These are phyloP conservation scores for Lysiphlebus fabarum DNA, from an alignment of 1,140 invertebrate species.

Conservation along the genomic window DNA sequence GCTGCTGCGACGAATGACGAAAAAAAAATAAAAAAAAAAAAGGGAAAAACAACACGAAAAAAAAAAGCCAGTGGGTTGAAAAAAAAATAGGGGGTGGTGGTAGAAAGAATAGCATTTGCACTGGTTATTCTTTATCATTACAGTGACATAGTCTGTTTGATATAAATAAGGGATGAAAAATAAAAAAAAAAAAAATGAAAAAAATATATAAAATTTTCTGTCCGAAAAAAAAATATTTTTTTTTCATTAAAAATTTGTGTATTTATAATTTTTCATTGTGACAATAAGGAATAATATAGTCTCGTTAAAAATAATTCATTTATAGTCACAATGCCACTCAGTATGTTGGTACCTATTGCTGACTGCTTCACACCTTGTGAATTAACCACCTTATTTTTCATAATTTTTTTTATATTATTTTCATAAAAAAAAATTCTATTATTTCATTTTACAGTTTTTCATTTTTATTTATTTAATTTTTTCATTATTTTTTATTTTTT, in stretches of 20 bases:
- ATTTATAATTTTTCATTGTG: conserved; percentile 13
- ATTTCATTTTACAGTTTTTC: too few relatives aligned
- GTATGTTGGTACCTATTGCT: conserved; percentile 16
- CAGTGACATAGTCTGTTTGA: conserved; percentile 11
- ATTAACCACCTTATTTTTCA: background rate
- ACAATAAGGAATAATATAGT: conserved; percentile 29
- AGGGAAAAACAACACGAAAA: conserved; percentile 13
- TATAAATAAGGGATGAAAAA: conserved; percentile 27
- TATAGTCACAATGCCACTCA: conserved; percentile 29
- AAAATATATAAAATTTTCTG: conserved; percentile 7
- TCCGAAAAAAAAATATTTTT: background rate
- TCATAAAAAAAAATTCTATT: too few relatives aligned
- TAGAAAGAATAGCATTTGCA: conserved; percentile 13
- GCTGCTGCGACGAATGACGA: conserved; percentile 15
- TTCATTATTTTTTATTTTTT: background rate
- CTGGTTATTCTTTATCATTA: conserved; percentile 22
- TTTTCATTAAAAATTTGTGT: background rate
- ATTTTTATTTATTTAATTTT: too few relatives aligned
- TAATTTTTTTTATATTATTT: too few relatives aligned
- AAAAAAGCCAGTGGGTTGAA: background rate
- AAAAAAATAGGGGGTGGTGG: conserved; percentile 24
- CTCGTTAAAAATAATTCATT: conserved; percentile 44
- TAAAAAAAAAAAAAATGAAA: conserved; percentile 30
- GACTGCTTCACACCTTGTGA: conserved; percentile 13
- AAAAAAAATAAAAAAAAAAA: background rate